phyloP scores from a whole-genome alignment of 2,797 vertebrate genomes.

The Leptatherina wallacei region DNA sequence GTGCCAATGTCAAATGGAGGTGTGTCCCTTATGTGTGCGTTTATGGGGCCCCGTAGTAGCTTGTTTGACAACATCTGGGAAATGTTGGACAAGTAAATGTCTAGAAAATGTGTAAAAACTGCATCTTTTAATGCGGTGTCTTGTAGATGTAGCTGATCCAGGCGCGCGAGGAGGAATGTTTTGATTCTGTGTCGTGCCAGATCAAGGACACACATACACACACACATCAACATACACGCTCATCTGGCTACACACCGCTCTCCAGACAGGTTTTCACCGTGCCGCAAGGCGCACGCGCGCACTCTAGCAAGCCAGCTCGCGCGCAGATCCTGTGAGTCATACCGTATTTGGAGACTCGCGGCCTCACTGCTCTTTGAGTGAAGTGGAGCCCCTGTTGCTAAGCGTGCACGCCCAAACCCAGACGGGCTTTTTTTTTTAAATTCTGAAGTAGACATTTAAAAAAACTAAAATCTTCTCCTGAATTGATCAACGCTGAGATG shows the following conservation, averaged over 20 bases:
- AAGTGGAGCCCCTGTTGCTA: constrained; percentile 59
- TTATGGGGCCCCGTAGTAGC: not conserved
- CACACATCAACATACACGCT: constrained; percentile 7
- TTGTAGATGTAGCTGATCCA: not conserved
- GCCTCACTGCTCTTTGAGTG: constrained; percentile 43
- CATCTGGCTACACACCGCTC: constrained; percentile 12
- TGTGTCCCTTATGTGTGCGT: constrained; percentile 59
- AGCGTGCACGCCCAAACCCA: constrained; percentile 8
- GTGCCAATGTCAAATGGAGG: constrained; percentile 85
- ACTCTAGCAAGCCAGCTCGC: constrained; percentile 17
- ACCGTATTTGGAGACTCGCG: constrained; percentile 55
- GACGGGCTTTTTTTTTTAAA: not conserved
- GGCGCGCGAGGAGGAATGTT: constrained; percentile 18
- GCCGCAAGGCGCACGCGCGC: constrained; percentile 25
- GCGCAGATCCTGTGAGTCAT: constrained; percentile 67
- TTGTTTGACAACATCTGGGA: not conserved
- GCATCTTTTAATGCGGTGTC: constrained; percentile 5
- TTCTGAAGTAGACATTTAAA: constrained; percentile 1
- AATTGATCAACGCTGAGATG: not conserved
- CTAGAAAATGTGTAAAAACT: not conserved
- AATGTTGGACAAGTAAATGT: not conserved
- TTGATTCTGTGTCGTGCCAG: constrained; percentile 45
- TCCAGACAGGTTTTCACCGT: constrained; percentile 20
- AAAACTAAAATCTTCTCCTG: not conserved
- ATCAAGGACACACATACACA: constrained; percentile 34